Evolutionary conservation across 2,797 vertebrate genomes (phyloP).

Genomic region (Spinus olivaceus): DNA sequence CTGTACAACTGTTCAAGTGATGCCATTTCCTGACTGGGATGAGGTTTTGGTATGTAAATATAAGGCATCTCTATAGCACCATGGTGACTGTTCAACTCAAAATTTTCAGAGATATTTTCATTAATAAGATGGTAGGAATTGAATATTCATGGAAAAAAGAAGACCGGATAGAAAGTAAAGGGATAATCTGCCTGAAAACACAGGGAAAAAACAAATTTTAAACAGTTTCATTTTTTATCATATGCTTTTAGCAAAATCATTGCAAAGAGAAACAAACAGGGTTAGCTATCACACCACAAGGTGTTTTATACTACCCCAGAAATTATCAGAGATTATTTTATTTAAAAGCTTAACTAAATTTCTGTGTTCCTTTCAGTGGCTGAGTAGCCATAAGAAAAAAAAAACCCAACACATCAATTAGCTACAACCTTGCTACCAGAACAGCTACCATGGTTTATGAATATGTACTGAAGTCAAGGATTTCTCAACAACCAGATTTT

Average conservation of each 20-base stretch:
- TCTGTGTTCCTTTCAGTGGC: neutral
- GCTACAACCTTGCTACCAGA: neutral
- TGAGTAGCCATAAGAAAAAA: neutral
- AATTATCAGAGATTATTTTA: neutral
- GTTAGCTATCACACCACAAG: neutral
- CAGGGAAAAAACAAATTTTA: neutral
- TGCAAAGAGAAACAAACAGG: neutral
- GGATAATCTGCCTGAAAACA: neutral
- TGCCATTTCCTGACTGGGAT: neutral
- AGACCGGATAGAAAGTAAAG: accelerated
- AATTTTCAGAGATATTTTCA: neutral
- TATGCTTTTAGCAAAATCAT: neutral
- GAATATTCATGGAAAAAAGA: neutral
- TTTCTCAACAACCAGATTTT: neutral
- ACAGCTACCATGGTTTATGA: neutral
- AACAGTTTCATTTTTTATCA: neutral
- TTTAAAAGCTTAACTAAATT: neutral
- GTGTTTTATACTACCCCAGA: neutral
- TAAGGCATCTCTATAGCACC: neutral
- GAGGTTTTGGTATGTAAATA: neutral
- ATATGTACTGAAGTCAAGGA: neutral
- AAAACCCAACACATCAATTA: neutral
- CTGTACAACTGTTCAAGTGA: neutral
- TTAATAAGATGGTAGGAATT: neutral
- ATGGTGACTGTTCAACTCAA: neutral